Conservation (phyloP, 1,140 invertebrate species). For the Galleria mellonella region DNA sequence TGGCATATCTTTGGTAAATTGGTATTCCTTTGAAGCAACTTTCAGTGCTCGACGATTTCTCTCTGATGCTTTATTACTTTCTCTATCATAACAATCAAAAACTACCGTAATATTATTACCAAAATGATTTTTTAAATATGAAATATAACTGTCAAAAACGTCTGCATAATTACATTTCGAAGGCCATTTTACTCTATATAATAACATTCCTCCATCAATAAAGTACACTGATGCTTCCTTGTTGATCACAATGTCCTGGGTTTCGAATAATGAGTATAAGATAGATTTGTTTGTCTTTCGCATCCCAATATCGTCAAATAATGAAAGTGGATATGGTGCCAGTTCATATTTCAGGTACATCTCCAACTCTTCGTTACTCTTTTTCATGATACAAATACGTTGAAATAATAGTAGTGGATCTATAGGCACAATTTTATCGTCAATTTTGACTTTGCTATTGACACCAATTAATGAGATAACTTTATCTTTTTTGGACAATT, state of each 20-base stretch:
- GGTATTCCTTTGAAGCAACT: too few relatives aligned
- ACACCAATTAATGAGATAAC: slow-evolving; percentile 18
- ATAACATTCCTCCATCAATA: slow-evolving; percentile 1
- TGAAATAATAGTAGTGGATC: slow-evolving; percentile 28
- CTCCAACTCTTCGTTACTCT: slow-evolving; percentile 22
- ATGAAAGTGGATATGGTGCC: slow-evolving; percentile 24
- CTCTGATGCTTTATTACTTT: too few relatives aligned
- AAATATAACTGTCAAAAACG: too few relatives aligned
- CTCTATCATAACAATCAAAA: too few relatives aligned
- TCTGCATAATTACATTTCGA: too few relatives aligned
- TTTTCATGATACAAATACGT: slow-evolving; percentile 25
- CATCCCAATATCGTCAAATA: slow-evolving; percentile 29
- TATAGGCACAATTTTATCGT: slow-evolving; percentile 23
- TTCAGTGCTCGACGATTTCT: too few relatives aligned
- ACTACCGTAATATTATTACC: too few relatives aligned
- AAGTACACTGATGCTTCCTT: too few relatives aligned
- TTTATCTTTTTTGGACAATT: slow-evolving; percentile 21
- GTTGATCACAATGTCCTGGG: too few relatives aligned
- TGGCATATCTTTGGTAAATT: too few relatives aligned
- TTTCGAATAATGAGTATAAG: slow-evolving; percentile 34
- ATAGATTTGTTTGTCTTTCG: slow-evolving; percentile 25
- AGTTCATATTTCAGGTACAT: slow-evolving; percentile 29
- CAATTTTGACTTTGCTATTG: slow-evolving; percentile 24
- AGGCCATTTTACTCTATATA: too few relatives aligned
- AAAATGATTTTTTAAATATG: too few relatives aligned